Evolutionary conservation across 1,140 invertebrate species (phyloP).

Genomic region (Lordiphosa collinella): DNA sequence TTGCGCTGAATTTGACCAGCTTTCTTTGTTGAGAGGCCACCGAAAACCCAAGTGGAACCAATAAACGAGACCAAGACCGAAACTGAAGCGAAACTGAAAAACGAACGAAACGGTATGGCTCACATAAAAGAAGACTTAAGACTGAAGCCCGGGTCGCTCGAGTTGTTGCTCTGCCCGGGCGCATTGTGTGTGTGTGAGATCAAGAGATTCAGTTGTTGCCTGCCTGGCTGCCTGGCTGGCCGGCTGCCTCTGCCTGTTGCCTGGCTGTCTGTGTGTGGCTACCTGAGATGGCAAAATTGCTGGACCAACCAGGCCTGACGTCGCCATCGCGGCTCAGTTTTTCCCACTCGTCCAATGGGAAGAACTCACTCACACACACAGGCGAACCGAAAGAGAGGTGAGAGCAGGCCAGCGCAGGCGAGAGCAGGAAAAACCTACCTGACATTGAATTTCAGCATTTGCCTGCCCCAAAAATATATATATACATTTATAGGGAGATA

Average conservation of each 20-base stretch:
- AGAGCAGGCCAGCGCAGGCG: neutral
- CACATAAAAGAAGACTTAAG: constrained; percentile 35
- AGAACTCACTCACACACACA: constrained; percentile 36
- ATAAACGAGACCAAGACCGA: constrained; percentile 37
- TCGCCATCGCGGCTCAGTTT: constrained; percentile 14
- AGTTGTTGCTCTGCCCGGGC: constrained; percentile 23
- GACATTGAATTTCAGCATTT: neutral
- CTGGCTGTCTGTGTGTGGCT: constrained; percentile 14
- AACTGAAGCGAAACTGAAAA: constrained; percentile 27
- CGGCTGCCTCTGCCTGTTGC: constrained; percentile 24
- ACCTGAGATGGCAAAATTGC: no score
- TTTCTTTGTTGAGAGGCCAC: constrained; percentile 74
- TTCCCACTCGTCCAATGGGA: constrained; percentile 30
- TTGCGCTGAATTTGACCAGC: constrained; percentile 74
- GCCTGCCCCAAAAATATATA: no score
- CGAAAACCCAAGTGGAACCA: constrained; percentile 30
- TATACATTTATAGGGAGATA: no score
- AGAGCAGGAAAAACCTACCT: constrained; percentile 11
- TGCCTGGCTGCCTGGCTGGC: constrained; percentile 20
- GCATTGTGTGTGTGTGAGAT: constrained; percentile 17
- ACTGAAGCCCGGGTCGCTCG: constrained; percentile 29
- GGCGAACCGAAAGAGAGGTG: neutral
- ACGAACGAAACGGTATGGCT: constrained; percentile 25
- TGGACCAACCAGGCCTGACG: constrained; percentile 11
- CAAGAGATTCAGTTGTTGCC: constrained; percentile 8